Evolutionary conservation across 2,888 invertebrate genomes (phyloP).

Genomic region (Limenitis camilla): DNA sequence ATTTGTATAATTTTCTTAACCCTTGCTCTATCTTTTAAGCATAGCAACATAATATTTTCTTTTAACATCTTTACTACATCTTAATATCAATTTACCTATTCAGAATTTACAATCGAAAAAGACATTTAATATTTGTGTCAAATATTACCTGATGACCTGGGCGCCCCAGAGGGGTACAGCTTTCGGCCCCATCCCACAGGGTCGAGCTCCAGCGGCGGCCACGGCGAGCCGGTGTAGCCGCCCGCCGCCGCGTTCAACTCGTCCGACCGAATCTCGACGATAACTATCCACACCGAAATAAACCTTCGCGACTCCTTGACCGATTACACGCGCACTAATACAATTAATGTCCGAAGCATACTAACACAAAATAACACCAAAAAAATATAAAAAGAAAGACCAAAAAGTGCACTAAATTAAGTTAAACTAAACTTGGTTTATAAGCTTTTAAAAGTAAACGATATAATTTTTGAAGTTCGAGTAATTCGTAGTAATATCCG

Average conservation of each 20-base stretch:
- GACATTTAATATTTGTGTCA: background rate
- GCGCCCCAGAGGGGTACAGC: slow-evolving; percentile 83
- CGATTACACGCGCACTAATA: slow-evolving; percentile 3
- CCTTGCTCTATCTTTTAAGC: no score
- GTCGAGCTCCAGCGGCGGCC: slow-evolving; percentile 85
- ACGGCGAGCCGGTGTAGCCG: slow-evolving; percentile 86
- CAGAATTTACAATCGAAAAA: no score
- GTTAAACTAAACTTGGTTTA: background rate
- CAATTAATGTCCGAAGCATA: slow-evolving; percentile 11
- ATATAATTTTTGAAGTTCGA: background rate
- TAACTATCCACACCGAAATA: slow-evolving; percentile 16
- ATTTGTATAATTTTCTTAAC: no score
- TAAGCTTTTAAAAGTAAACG: background rate
- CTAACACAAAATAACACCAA: background rate
- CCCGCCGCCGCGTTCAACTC: slow-evolving; percentile 81
- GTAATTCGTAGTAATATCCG: slow-evolving; percentile 32
- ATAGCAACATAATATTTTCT: no score
- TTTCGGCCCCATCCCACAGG: slow-evolving; percentile 87
- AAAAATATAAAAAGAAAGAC: slow-evolving; percentile 3
- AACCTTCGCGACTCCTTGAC: slow-evolving; percentile 1
- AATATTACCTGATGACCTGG: slow-evolving; percentile 73
- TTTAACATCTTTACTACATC: no score
- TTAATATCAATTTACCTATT: no score
- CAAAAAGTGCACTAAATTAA: background rate
- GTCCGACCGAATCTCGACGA: slow-evolving; percentile 83